Evolutionary conservation across 1,140 invertebrate genomes (phyloP).

Genomic region (Dreissena polymorpha): DNA sequence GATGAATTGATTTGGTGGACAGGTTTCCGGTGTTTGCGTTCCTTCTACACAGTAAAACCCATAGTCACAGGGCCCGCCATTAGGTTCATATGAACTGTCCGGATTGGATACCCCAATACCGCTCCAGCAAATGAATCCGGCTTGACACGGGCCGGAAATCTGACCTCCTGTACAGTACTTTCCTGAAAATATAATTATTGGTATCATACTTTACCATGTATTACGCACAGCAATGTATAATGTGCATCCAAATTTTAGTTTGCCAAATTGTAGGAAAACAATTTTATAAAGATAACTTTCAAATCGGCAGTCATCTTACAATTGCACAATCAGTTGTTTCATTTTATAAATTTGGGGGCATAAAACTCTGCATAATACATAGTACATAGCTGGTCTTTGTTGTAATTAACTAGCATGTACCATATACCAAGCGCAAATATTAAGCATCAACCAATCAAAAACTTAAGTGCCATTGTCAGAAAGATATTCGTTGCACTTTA

Average conservation of each 20-base stretch:
- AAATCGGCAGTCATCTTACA: too few species aligned
- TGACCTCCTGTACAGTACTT: conserved; percentile 74
- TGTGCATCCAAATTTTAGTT: neutral
- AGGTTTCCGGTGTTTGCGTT: conserved; percentile 61
- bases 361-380: too few species aligned
- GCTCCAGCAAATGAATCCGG: conserved; percentile 70
- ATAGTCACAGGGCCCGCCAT: conserved; percentile 73
- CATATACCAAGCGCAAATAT: too few species aligned
- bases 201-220: too few species aligned
- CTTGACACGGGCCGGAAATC: conserved; percentile 71
- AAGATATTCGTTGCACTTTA: too few species aligned
- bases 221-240: too few species aligned
- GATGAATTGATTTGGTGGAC: conserved; percentile 69
- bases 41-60: conserved; percentile 76
- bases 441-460: too few species aligned
- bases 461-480: too few species aligned
- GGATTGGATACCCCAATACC: conserved; percentile 69
- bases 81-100: conserved; percentile 53
- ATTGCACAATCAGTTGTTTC: too few species aligned
- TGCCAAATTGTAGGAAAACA: neutral
- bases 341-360: too few species aligned
- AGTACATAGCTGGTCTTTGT: too few species aligned
- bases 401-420: too few species aligned
- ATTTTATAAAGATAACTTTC: neutral
- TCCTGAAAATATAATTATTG: conserved; percentile 60